Conservation (phyloP, 2,888 invertebrate genomes). For the Imbricaverruca yamaguchii region DNA sequence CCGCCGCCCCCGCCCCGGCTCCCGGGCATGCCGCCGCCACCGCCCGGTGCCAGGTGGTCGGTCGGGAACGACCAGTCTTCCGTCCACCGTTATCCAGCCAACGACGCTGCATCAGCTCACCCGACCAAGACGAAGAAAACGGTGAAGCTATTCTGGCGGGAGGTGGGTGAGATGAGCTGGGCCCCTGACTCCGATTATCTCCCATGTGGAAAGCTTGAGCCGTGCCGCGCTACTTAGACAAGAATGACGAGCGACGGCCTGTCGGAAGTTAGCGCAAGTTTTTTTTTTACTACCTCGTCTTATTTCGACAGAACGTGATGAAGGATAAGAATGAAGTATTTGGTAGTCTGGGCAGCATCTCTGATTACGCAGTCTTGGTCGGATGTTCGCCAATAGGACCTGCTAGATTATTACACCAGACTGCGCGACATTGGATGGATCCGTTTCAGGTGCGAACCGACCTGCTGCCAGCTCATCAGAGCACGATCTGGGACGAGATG, state of each 20-base stretch:
- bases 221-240: no score
- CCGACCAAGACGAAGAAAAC: constrained; percentile 79
- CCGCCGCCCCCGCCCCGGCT: constrained; percentile 51
- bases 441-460: constrained; percentile 1
- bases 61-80: constrained; percentile 42
- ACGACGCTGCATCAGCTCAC: constrained; percentile 33
- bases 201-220: neutral
- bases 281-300: no score
- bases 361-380: no score
- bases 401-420: no score
- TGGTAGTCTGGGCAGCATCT: no score
- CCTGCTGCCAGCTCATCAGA: constrained; percentile 35
- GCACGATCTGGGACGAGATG: constrained; percentile 80
- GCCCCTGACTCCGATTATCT: neutral
- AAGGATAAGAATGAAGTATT: no score
- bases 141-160: constrained; percentile 96
- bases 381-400: no score
- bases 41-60: constrained; percentile 27
- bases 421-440: no score
- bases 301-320: no score
- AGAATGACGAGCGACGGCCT: no score
- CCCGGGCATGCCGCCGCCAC: constrained; percentile 61
- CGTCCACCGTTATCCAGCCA: constrained; percentile 41
- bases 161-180: constrained; percentile 45
- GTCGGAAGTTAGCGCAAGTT: no score